Base-by-base conservation (phyloP, 2,113 vertebrate genomes). In the Aptenodytes forsteri region DNA sequence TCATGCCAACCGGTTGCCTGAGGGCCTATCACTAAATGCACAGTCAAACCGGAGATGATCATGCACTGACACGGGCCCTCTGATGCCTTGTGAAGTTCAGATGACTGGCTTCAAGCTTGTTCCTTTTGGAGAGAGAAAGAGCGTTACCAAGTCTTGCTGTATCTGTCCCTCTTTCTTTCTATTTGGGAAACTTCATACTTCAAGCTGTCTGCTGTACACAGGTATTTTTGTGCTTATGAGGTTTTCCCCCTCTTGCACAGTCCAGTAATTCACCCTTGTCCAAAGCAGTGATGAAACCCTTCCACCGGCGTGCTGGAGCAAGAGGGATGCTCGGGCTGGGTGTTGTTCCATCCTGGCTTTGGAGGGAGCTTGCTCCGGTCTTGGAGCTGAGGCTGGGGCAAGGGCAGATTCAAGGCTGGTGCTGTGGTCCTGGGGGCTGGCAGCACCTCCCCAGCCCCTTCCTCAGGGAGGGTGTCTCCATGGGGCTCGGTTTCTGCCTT, bases 231-330 rank as follows among this genome's bases (percentile, higher is more conserved):
- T 59, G 47, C 5, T 1, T 10, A 1, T 19, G 23, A 64, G 34
- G 19, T 13, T 56, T 36, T 27, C 5, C 19, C 19, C 3, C 17
- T 56, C 44, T 29, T 55, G 44, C 29, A 30, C 10, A 0, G 1
- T 9, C 22, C 16, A 34, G 9, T 36, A 58, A 49, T 25, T 56
- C 13, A 3, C 4, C 1, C 14, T 59, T 36, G 5, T 16, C 66
- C 16, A 17, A 55, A 88, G 14, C 29, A 1, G 3, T 12, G 29
- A 26, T 30, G 36, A 30, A 54, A 22, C 29, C 6, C 25, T 8
- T 11, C 15, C 38, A 4, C 6, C 0, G 1, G 4, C 0, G 4
- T 4, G 15, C 50, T 30, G 32, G 44, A 50, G 61, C 1, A 0
- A 25, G 67, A 25, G 15, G 30, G 30, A 20, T 62, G 54, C 18